Evolutionary conservation across 2,113 vertebrate species (phyloP).

Genomic region (Spilogale gracilis): DNA sequence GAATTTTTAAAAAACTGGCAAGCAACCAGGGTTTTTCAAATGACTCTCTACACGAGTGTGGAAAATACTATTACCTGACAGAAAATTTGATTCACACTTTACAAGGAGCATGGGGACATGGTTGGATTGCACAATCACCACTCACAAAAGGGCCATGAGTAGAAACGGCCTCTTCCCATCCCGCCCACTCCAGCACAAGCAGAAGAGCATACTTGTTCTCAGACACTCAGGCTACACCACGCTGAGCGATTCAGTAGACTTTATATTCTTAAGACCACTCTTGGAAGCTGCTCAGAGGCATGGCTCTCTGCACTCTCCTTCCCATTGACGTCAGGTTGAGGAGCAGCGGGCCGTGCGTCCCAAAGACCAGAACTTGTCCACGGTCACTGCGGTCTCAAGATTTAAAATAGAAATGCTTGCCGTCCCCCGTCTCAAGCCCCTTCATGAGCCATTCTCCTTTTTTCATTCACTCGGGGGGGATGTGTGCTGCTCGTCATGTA

Average conservation of each 20-base stretch:
- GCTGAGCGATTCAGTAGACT: slow-evolving; percentile 73
- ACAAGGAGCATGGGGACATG: slow-evolving; percentile 63
- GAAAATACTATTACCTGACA: slow-evolving; percentile 70
- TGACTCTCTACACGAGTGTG: slow-evolving; percentile 57
- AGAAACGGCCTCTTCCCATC: slow-evolving; percentile 39
- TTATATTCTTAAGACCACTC: slow-evolving; percentile 79
- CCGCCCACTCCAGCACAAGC: slow-evolving; percentile 7
- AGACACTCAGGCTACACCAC: slow-evolving; percentile 62
- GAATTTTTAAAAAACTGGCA: slow-evolving; percentile 59
- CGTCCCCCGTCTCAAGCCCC: not conserved
- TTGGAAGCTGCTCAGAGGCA: slow-evolving; percentile 60
- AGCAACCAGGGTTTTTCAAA: slow-evolving; percentile 66
- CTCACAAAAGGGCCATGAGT: slow-evolving; percentile 62
- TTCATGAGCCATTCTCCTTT: not conserved
- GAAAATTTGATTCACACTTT: slow-evolving; percentile 76
- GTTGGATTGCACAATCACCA: slow-evolving; percentile 63
- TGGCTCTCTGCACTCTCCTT: not conserved
- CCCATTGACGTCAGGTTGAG: slow-evolving; percentile 70
- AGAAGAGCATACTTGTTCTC: slow-evolving; percentile 67
- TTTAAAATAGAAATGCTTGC: slow-evolving; percentile 39
- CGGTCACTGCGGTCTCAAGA: not conserved
- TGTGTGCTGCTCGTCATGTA: not conserved
- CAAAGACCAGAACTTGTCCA: slow-evolving; percentile 36
- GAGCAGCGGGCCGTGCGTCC: not conserved
- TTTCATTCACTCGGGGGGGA: not conserved